phyloP scores from a whole-genome alignment of 2,888 invertebrate genomes.

The Tortricodes alternella region DNA sequence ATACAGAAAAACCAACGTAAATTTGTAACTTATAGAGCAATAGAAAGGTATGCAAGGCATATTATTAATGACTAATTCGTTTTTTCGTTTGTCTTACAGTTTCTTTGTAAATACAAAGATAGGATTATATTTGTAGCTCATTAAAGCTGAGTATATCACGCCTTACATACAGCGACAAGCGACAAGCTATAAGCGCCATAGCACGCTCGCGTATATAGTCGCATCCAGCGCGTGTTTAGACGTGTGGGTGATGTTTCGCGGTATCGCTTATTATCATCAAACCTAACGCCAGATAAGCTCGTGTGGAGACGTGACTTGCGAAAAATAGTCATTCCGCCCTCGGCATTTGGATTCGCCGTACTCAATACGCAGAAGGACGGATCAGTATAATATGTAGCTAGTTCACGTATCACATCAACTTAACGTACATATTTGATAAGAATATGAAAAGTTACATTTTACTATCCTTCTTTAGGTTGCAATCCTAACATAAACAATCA shows the following conservation, averaged over 20 bases:
- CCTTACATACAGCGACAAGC: no score
- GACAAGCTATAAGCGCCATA: no score
- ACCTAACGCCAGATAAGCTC: conserved; percentile 76
- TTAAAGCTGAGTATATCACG: no score
- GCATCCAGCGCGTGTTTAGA: conserved; percentile 41
- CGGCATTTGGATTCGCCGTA: conserved; percentile 55
- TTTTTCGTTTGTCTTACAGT: no score
- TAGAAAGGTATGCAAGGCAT: no score
- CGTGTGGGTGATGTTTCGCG: conserved; percentile 57
- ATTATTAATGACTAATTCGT: no score
- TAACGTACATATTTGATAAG: conserved; percentile 7
- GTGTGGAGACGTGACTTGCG: conserved; percentile 75
- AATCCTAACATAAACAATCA: not conserved
- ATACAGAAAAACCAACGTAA: not conserved
- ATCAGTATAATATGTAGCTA: conserved; percentile 21
- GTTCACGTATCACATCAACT: conserved; percentile 24
- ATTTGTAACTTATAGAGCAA: not conserved
- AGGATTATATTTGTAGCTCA: no score
- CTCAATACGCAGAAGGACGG: conserved; percentile 42
- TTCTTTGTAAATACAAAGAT: no score
- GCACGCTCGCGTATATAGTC: no score
- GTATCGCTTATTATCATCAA: conserved; percentile 81
- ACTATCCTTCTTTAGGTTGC: not conserved
- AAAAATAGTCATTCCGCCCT: conserved; percentile 70
- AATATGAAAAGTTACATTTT: not conserved